Conservation (phyloP, 2,888 invertebrate species). For the Iselma pallidipennis region DNA sequence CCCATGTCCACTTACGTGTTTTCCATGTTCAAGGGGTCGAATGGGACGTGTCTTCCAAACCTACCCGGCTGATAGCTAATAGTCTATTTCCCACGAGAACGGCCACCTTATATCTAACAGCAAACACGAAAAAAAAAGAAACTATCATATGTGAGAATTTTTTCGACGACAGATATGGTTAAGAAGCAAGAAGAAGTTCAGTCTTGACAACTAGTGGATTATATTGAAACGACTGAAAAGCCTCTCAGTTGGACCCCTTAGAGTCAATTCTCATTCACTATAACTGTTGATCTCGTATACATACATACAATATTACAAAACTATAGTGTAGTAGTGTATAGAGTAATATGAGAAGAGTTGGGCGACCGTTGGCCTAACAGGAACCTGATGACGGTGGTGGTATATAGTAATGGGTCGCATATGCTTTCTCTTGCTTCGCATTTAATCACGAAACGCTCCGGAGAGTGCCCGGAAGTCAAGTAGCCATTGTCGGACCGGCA, state of each 20-base stretch:
- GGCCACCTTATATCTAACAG: background rate
- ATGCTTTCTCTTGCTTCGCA: slow-evolving; percentile 34
- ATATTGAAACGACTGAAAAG: background rate
- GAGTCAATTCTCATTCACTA: too few species aligned
- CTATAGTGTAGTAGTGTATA: too few species aligned
- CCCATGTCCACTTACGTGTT: slow-evolving; percentile 54
- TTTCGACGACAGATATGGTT: too few species aligned
- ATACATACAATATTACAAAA: too few species aligned
- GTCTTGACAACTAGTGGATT: background rate
- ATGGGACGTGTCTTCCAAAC: slow-evolving; percentile 39
- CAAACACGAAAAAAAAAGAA: background rate
- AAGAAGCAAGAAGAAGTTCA: background rate
- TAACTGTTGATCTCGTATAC: too few species aligned
- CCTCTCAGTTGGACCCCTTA: background rate
- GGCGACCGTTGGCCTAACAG: background rate
- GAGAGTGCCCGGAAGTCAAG: slow-evolving; percentile 49
- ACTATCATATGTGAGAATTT: too few species aligned
- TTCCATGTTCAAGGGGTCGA: slow-evolving; percentile 45
- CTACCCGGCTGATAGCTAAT: slow-evolving; percentile 42
- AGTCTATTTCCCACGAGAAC: slow-evolving; percentile 46
- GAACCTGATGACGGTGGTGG: background rate
- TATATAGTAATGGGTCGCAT: too few species aligned
- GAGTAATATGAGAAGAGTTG: background rate
- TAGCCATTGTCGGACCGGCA: slow-evolving; percentile 49
- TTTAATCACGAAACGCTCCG: slow-evolving; percentile 41